Base-by-base conservation (phyloP, 2,797 vertebrate species). In the Pampus argenteus region DNA sequence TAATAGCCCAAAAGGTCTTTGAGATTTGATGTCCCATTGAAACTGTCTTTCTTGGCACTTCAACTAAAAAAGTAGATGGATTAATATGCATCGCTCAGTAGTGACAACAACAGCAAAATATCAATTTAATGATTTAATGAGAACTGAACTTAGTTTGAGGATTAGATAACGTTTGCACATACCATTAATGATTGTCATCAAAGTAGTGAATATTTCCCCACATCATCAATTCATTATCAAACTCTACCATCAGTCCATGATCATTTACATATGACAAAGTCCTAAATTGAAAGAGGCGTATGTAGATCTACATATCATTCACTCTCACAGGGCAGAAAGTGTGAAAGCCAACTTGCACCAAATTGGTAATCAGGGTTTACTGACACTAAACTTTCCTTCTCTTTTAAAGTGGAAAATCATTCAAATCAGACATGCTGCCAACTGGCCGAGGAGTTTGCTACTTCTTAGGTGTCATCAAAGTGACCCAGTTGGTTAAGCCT, bases 401-500 rank as follows among this genome's bases (percentile, higher is more conserved):
- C 55, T 69, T 76, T 80, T 63, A 29, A 76, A 64, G 71, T 78
- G 68, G 51, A 73, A 79, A 81, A 83, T 83, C 73, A 83, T 76
- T 89, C 44, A 72, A 75, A 88, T 86, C 59, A 81, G 73, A 81
- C 71, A 17, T 65, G 48, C 44, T 61, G 84, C 82, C 88, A 88
- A 84, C 76, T 86, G 87, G 82, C 62, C 18, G 23, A 88, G 48
- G 76, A 71, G 71, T 81, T 89, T 85, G 55, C 80, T 85, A 76
- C 71, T 79, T 85, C 78, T 76, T 63, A 75, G 77, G 80, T 81
- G 87, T 93, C 84, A 86, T 91, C 90, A 89, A 89, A 92, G 87
- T 79, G 71, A 89, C 88, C 90, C 91, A 92, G 91, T 92, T 93
- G 93, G 90, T 92, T 82, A 88, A 89, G 85, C 72, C 86, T 86